Percentiles rank a stretch among this genome's conserved stretches.
phyloP scores from a whole-genome alignment of 2,797 vertebrate genomes.

The Acropternis orthonyx region DNA sequence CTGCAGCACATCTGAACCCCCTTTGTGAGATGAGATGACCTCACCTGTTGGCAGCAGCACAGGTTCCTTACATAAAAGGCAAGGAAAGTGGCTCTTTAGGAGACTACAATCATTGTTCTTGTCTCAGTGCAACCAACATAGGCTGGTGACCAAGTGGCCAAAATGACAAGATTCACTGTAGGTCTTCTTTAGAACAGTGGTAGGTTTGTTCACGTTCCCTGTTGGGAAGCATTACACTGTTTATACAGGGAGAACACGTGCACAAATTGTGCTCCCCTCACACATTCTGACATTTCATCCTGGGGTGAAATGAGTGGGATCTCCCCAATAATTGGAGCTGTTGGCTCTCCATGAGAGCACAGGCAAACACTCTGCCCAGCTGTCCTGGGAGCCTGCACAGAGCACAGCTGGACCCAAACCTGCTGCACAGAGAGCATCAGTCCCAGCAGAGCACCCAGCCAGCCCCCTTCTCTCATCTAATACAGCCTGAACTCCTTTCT shows the following conservation, averaged over 20 bases:
- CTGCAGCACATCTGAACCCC: slow-evolving; percentile 12
- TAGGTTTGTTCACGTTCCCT: background rate
- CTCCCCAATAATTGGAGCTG: background rate
- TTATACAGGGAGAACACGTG: background rate
- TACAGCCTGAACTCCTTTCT: background rate
- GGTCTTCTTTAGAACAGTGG: background rate
- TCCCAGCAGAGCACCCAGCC: background rate
- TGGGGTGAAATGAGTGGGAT: background rate
- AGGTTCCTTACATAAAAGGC: slow-evolving; percentile 56
- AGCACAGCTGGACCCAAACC: background rate
- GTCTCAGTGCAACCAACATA: background rate
- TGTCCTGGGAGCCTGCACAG: background rate
- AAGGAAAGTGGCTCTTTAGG: slow-evolving; percentile 50
- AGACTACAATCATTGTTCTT: background rate
- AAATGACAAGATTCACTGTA: background rate
- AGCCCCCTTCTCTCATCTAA: background rate
- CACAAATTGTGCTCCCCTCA: background rate
- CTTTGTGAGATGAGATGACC: slow-evolving; percentile 52
- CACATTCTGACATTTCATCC: background rate
- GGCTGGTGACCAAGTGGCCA: background rate
- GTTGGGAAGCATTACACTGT: background rate
- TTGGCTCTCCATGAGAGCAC: background rate
- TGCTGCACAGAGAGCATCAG: background rate
- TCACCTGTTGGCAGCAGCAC: slow-evolving; percentile 62
- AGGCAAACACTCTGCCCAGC: background rate